Evolutionary conservation across 2,888 invertebrate genomes (phyloP), one percentile per base, ranked within the genome.

Genomic region (Eutolmus rufibarbis): DNA sequence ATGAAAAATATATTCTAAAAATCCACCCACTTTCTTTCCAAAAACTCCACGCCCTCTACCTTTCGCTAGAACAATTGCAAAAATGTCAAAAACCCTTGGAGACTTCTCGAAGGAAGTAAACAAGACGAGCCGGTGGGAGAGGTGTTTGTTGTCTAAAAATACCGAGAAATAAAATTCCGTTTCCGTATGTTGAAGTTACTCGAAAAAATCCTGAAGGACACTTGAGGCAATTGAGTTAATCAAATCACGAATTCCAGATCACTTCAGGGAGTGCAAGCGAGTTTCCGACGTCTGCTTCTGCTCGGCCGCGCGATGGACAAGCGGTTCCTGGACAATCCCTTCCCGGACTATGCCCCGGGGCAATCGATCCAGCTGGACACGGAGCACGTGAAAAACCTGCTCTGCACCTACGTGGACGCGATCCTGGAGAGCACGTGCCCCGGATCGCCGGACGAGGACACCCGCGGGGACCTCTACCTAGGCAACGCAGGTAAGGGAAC

Each of bases 401-500:
- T 92, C 43, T 91, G 92, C 89, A 91, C 91, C 40, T 93, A 93
- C 89, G 92, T 93, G 16, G 91, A 92, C 88, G 91, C 91, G 85
- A 93, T 93, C 86, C 87, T 92, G 86, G 92, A 92, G 88, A 90
- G 91, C 56, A 92, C 92, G 57, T 90, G 91, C 66, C 91, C 92
- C 1, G 90, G 90, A 19, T 90, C 85, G 88, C 90, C 90, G 23
- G 90, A 92, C 2, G 92, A 93, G 0, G 92, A 93, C 88, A 90
- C 90, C 56, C 90, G 93, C 1, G 92, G 92, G 0, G 92, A 93
- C 88, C 90, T 93, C 88, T 92, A 93, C 89, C 91, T 93, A 43
- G 93, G 93, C 74, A 92, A 91, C 90, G 91, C 92, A 0, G 92
- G 90, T 90, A 88, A 87, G 82, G 1, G 2, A 1, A 56, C 43